These are phyloP conservation scores for Sebastes variabilis DNA, from an alignment of 2,797 vertebrate genomes.

Conservation along the genomic window DNA sequence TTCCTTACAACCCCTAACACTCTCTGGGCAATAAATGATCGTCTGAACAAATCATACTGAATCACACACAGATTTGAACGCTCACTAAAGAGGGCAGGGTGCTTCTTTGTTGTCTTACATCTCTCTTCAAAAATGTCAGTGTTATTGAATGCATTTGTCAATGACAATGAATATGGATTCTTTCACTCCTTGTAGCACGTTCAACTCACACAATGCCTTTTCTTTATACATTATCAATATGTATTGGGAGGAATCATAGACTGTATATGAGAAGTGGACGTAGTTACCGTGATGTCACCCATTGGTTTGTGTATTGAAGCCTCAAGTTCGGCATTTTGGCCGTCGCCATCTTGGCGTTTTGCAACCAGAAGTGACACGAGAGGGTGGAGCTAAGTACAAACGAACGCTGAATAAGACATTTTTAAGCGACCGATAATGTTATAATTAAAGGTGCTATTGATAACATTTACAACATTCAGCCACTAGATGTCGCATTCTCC, in stretches of 20 bases:
- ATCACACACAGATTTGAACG: not conserved
- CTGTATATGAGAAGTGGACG: not conserved
- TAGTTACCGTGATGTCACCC: not conserved
- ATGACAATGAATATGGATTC: not conserved
- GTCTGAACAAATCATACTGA: slow-evolving; percentile 24
- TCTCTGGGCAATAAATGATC: slow-evolving; percentile 14
- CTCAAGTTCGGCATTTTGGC: too few species aligned
- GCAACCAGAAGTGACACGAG: not conserved
- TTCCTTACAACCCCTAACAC: not conserved
- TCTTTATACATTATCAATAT: not conserved
- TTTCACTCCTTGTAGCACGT: not conserved
- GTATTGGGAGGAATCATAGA: not conserved
- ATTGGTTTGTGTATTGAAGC: not conserved
- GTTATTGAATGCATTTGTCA: slow-evolving; percentile 17
- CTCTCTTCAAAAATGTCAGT: slow-evolving; percentile 22
- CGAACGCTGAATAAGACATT: too few species aligned
- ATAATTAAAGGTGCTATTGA: not conserved
- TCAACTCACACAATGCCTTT: not conserved
- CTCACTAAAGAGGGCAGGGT: not conserved
- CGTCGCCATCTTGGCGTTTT: not conserved
- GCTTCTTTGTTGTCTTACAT: not conserved
- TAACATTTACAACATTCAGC: too few species aligned
- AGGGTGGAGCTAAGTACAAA: not conserved
- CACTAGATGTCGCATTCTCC: too few species aligned
- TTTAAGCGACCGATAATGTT: not conserved